Percentiles rank a stretch among this genome's conserved stretches.
phyloP scores from a whole-genome alignment of 2,888 invertebrate genomes.

The Hypercompe scribonia region DNA sequence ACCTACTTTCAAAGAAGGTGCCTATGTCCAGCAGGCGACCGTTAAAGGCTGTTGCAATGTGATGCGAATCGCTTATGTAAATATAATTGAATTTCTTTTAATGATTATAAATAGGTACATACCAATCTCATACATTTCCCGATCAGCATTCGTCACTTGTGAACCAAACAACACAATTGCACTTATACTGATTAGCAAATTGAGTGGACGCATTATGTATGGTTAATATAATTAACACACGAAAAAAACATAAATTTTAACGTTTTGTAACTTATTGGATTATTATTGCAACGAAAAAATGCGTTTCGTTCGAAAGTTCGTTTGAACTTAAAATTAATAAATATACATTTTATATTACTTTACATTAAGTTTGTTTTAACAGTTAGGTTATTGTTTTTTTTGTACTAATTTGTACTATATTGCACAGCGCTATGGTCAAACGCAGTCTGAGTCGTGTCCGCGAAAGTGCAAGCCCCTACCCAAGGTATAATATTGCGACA shows the following conservation, averaged over 20 bases:
- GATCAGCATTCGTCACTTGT: constrained; percentile 58
- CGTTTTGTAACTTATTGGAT: not conserved
- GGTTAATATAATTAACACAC: constrained; percentile 16
- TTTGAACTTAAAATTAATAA: not conserved
- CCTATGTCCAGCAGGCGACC: too few relatives aligned
- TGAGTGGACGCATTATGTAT: constrained; percentile 58
- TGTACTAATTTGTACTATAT: constrained; percentile 13
- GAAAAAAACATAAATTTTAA: constrained; percentile 1
- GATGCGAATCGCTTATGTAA: too few relatives aligned
- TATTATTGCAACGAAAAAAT: not conserved
- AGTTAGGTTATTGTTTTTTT: constrained; percentile 4
- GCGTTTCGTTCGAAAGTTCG: not conserved
- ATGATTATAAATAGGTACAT: constrained; percentile 40
- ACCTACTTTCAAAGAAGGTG: too few relatives aligned
- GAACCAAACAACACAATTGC: constrained; percentile 65
- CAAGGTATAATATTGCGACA: constrained; percentile 63
- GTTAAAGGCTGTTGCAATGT: too few relatives aligned
- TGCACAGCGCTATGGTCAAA: constrained; percentile 50
- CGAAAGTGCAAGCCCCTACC: constrained; percentile 73
- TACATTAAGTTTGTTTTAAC: constrained; percentile 11
- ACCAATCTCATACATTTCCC: constrained; percentile 69
- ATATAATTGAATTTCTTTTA: too few relatives aligned
- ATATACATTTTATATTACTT: constrained; percentile 14
- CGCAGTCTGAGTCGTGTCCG: constrained; percentile 56
- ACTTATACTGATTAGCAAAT: constrained; percentile 58